Evolutionary conservation across 2,888 invertebrate species (phyloP).

Genomic region (Ypsolopha scabrella): DNA sequence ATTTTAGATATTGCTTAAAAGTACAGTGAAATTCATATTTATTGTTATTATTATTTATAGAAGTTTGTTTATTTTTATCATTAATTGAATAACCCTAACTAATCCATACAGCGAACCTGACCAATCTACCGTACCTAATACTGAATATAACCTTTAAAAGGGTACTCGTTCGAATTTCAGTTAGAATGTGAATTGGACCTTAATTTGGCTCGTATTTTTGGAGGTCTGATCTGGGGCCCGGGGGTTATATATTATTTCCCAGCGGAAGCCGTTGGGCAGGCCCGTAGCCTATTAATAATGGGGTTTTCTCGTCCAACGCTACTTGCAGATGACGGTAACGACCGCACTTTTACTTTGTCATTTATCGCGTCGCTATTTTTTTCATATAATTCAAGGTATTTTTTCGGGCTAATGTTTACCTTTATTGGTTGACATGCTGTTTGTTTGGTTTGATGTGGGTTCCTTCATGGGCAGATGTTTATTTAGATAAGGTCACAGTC

Average conservation of each 20-base stretch:
- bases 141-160: not conserved
- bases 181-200: not conserved
- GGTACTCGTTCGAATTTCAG: not conserved
- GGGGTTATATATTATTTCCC: conserved; percentile 43
- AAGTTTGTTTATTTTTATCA: not conserved
- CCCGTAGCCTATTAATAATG: conserved; percentile 51
- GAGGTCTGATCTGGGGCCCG: conserved; percentile 6
- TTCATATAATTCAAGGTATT: conserved; percentile 27
- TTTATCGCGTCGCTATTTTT: conserved; percentile 37
- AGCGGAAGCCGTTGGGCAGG: conserved; percentile 35
- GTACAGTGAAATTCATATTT: no score
- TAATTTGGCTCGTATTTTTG: conserved; percentile 17
- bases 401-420: not conserved
- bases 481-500: no score
- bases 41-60: not conserved
- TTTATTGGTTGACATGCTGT: not conserved
- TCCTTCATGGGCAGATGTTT: no score
- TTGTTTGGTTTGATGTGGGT: no score
- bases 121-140: not conserved
- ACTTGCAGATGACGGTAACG: conserved; percentile 60
- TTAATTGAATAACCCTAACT: not conserved
- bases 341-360: conserved; percentile 48
- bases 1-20: no score
- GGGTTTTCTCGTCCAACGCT: conserved; percentile 43
- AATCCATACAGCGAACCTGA: not conserved